Base-by-base conservation (phyloP, 2,888 invertebrate genomes). In the Eupsilia transversa region DNA sequence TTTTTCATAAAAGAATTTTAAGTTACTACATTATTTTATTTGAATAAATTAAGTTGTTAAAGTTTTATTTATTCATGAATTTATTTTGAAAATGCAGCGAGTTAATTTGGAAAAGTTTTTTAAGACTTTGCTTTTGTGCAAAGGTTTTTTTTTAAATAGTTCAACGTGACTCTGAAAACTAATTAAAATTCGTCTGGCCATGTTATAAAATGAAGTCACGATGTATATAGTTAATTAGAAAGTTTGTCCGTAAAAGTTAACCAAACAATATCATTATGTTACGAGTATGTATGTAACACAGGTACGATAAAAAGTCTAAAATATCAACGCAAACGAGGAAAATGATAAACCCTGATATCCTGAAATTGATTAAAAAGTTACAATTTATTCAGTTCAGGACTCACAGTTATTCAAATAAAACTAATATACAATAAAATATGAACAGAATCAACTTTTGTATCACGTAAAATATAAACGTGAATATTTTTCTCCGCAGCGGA, bases 1-100 rank as follows among this genome's bases (percentile, higher is more conserved):
- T 63, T 63, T 46, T 57, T 49, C n/a, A 69, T 73, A 35, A 70
- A 77, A 69, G 0, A 30, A 30, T 63, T 70, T 69, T 77, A 30
- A 69, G n/a, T 14, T 23, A 43, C 0, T 10, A 30, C 17, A 38
- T 74, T 30, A 43, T 27, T 49, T 30, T 30, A 30, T 23, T 64
- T 66, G 27, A 43, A 76, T 60, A 54, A 68, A 61, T 54, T 54
- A 46, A 27, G 7, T 61, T 76, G 10, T 30, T 35, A 3, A 49
- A 38, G 30, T 65, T 49, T 43, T 35, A 65, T 33, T 43, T 12
- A 27, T 43, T 27, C 17, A 57, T 57, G 17, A 46, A 57, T 38
- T n/a, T 30, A 14, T 46, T 30, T 17, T 0, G n/a, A 35, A 56
- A 46, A 43, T 56, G 1, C 2, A 9, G 10, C 38, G 9, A 35